Percentiles rank a stretch among this genome's conserved stretches.
Evolutionary conservation across 2,888 invertebrate species (phyloP).

Genomic region (Desoria tigrina): DNA sequence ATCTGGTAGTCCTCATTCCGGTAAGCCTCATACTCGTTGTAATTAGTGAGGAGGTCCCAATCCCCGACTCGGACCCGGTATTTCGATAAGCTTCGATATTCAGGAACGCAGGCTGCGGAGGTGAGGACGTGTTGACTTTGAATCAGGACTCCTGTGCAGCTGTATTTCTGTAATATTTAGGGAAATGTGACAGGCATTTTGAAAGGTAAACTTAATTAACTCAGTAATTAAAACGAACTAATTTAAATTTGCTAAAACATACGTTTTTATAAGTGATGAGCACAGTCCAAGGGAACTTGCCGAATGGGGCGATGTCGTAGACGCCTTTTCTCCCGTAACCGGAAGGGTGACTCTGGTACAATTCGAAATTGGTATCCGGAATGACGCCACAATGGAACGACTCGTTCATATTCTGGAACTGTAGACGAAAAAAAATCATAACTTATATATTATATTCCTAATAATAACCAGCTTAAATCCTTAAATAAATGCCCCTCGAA

Average conservation of each 20-base stretch:
- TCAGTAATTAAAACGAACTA: too few relatives aligned
- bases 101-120: slow-evolving; percentile 29
- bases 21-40: slow-evolving; percentile 49
- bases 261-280: slow-evolving; percentile 44
- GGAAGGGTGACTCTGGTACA: slow-evolving; percentile 25
- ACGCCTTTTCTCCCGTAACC: neutral
- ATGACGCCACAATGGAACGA: slow-evolving; percentile 43
- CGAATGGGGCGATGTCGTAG: slow-evolving; percentile 39
- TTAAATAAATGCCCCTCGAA: too few relatives aligned
- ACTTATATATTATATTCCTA: too few relatives aligned
- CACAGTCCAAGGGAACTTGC: slow-evolving; percentile 42
- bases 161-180: slow-evolving; percentile 30
- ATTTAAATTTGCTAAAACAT: too few relatives aligned
- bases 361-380: slow-evolving; percentile 40
- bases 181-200: too few relatives aligned
- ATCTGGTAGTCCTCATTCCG: slow-evolving; percentile 39
- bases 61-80: slow-evolving; percentile 44
- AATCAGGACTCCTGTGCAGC: slow-evolving; percentile 44
- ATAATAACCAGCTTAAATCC: too few relatives aligned
- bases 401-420: slow-evolving; percentile 45
- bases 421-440: slow-evolving; percentile 1
- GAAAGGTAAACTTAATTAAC: too few relatives aligned
- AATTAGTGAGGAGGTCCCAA: slow-evolving; percentile 48
- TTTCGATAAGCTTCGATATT: slow-evolving; percentile 26
- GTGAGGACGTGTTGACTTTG: slow-evolving; percentile 40